phyloP scores from a whole-genome alignment of 2,888 invertebrate genomes.

The Spisula subtruncata region DNA sequence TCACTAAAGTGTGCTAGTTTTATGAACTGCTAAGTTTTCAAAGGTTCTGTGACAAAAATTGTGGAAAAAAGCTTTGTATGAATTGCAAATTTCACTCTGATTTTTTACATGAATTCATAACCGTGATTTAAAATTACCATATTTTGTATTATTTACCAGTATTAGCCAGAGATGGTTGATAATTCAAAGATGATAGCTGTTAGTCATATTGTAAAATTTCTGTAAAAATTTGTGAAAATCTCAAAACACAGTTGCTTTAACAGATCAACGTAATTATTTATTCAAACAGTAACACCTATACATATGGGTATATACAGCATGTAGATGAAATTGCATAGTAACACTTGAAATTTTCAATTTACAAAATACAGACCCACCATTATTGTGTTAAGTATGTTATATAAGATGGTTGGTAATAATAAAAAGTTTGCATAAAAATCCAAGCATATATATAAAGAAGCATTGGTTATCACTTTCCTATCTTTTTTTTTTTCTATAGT shows the following conservation, averaged over 20 bases:
- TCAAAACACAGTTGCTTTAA: not conserved
- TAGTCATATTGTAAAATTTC: not conserved
- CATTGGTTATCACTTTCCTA: not conserved
- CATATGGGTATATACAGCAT: slow-evolving; percentile 7
- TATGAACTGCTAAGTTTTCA: too few species aligned
- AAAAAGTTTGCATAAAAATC: slow-evolving; percentile 22
- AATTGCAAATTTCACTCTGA: too few species aligned
- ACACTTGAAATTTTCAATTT: not conserved
- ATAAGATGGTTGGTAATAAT: slow-evolving; percentile 22
- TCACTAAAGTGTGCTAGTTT: not conserved
- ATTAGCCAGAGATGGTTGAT: too few species aligned
- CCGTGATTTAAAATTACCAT: too few species aligned
- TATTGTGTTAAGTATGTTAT: not conserved
- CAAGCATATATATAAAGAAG: slow-evolving; percentile 30
- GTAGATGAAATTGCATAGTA: slow-evolving; percentile 30
- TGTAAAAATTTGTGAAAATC: not conserved
- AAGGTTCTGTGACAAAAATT: too few species aligned
- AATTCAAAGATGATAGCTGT: too few species aligned
- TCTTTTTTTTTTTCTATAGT: not conserved
- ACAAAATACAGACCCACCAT: slow-evolving; percentile 14
- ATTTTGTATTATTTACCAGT: too few species aligned
- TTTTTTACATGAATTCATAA: too few species aligned
- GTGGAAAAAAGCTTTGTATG: too few species aligned
- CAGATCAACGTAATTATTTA: not conserved
- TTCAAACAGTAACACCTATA: slow-evolving; percentile 23